Evolutionary conservation across 2,888 invertebrate genomes (phyloP).

Genomic region (Pachycephus smyrnensis): DNA sequence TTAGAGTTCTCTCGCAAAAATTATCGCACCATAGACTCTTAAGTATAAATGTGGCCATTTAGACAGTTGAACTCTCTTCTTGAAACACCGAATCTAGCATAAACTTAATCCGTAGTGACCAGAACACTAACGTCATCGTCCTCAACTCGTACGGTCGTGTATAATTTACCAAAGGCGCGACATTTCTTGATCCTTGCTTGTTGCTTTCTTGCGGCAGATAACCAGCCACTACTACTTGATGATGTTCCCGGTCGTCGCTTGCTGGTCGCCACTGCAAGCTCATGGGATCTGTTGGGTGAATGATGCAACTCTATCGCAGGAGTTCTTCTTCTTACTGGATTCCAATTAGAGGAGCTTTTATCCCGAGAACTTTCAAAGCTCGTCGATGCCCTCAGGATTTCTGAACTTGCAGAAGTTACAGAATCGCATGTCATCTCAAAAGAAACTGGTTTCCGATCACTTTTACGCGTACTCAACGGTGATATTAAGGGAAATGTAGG

Average conservation of each 20-base stretch:
- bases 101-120: constrained; percentile 14
- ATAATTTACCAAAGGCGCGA: constrained; percentile 17
- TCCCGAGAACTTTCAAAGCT: neutral
- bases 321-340: constrained; percentile 18
- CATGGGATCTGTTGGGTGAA: constrained; percentile 16
- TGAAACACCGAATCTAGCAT: neutral
- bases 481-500: constrained; percentile 21
- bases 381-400: neutral
- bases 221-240: constrained; percentile 7
- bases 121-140: constrained; percentile 21
- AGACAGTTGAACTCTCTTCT: constrained; percentile 1
- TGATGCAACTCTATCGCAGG: constrained; percentile 12
- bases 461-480: constrained; percentile 1
- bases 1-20: neutral
- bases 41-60: neutral
- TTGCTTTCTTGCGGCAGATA: constrained; percentile 19
- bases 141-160: constrained; percentile 21
- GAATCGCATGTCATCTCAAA: constrained; percentile 13
- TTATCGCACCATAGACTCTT: neutral
- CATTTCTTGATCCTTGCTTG: constrained; percentile 20
- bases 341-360: neutral
- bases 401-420: neutral
- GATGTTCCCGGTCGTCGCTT: constrained; percentile 1
- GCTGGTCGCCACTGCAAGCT: neutral
- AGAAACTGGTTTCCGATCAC: neutral